These are phyloP conservation scores for Andrena minutula DNA, from an alignment of 2,888 invertebrate genomes.

Conservation along the genomic window DNA sequence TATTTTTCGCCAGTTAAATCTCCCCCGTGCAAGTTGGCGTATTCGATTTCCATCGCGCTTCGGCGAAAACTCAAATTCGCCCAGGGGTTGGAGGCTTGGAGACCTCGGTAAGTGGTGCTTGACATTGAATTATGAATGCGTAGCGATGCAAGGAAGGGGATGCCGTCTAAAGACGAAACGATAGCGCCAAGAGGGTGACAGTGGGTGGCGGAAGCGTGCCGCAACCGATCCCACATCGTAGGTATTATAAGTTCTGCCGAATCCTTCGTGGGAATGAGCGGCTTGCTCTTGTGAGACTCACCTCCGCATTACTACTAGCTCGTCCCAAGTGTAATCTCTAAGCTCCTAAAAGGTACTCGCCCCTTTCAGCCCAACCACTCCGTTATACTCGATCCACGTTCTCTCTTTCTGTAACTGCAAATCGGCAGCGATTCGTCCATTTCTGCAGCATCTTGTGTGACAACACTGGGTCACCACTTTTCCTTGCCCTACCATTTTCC, in stretches of 20 bases:
- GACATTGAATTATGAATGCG: constrained; percentile 76
- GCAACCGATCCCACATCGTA: constrained; percentile 76
- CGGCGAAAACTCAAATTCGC: constrained; percentile 2
- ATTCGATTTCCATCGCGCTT: neutral
- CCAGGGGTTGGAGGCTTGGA: neutral
- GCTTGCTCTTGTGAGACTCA: constrained; percentile 77
- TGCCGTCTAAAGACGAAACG: constrained; percentile 47
- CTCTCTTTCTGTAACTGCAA: constrained; percentile 54
- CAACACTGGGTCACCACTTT: neutral
- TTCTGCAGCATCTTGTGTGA: neutral
- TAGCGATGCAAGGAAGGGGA: constrained; percentile 31
- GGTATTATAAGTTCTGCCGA: constrained; percentile 82
- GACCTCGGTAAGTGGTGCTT: constrained; percentile 57
- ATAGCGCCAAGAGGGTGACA: constrained; percentile 61
- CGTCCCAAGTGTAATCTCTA: constrained; percentile 82
- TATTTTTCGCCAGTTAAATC: neutral
- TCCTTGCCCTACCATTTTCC: neutral
- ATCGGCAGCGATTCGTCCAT: constrained; percentile 30
- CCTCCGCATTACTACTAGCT: constrained; percentile 77
- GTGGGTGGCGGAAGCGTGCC: constrained; percentile 75
- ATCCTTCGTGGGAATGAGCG: constrained; percentile 83
- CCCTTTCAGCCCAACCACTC: constrained; percentile 73
- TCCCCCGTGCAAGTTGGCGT: neutral
- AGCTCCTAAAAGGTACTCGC: constrained; percentile 83
- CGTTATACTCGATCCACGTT: constrained; percentile 61